phyloP scores from a whole-genome alignment of 2,113 vertebrate species.

The Tenrec ecaudatus region DNA sequence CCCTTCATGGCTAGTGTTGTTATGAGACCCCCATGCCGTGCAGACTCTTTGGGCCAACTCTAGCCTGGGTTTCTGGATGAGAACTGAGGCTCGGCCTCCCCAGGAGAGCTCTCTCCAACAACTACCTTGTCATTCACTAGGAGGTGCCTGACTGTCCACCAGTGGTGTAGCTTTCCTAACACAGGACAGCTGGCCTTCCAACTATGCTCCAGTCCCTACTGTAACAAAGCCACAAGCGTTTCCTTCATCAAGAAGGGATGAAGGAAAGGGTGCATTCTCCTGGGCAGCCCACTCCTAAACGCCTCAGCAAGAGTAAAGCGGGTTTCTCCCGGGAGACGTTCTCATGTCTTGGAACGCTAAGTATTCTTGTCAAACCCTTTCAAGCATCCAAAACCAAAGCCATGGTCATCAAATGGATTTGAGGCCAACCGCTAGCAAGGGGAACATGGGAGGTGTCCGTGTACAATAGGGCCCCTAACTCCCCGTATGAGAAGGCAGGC shows the following conservation, averaged over 20 bases:
- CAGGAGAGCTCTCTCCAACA: conserved; percentile 53
- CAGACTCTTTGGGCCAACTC: conserved; percentile 28
- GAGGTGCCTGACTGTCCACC: conserved; percentile 32
- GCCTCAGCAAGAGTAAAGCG: neutral
- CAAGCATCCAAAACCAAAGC: neutral
- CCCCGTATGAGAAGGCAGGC: conserved; percentile 44
- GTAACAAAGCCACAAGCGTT: neutral
- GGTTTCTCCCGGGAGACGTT: neutral
- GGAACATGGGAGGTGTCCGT: neutral
- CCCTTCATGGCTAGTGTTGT: neutral
- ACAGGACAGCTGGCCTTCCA: conserved; percentile 19
- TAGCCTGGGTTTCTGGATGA: conserved; percentile 53
- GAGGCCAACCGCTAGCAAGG: neutral
- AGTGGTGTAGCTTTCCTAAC: neutral
- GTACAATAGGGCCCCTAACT: neutral
- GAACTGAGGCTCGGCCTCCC: conserved; percentile 35
- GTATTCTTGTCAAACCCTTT: conserved; percentile 1
- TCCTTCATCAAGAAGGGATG: neutral
- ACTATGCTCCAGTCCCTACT: neutral
- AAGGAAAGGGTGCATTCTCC: neutral
- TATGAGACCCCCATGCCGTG: neutral
- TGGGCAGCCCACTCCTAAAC: neutral
- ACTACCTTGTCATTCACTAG: conserved; percentile 51
- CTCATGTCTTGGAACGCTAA: neutral
- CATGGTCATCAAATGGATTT: neutral